phyloP scores from a whole-genome alignment of 92 coral and sea anemone genomes.

The Zoanthus sansibaricus region DNA sequence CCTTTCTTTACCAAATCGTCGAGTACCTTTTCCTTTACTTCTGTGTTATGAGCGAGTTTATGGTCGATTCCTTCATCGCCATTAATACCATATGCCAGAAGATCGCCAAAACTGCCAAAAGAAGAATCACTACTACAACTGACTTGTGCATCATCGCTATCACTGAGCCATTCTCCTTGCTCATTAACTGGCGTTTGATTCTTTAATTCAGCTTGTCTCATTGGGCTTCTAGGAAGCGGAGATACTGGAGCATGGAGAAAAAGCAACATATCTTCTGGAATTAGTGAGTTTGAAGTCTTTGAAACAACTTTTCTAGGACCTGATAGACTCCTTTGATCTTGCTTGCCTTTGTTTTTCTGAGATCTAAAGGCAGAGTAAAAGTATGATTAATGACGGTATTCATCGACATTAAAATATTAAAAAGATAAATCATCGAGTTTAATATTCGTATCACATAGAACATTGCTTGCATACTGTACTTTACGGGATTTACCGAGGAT shows the following conservation, averaged over 20 bases:
- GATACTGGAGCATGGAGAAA: constrained; percentile 44
- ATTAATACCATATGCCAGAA: constrained; percentile 12
- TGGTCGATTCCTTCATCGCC: neutral
- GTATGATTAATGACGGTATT: neutral
- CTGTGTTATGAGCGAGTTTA: neutral
- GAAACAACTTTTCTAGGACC: neutral
- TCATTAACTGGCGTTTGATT: neutral
- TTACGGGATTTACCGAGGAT: too few relatives aligned
- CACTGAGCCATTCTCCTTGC: constrained; percentile 6
- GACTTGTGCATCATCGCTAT: neutral
- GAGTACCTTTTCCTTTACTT: neutral
- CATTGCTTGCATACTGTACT: too few relatives aligned
- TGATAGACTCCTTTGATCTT: neutral
- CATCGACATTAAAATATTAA: too few relatives aligned
- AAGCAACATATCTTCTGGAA: constrained; percentile 34
- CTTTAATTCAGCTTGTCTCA: neutral
- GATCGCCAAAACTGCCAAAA: constrained; percentile 26
- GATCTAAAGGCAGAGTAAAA: constrained; percentile 7
- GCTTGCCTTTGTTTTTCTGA: constrained; percentile 10
- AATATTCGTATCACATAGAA: too few relatives aligned
- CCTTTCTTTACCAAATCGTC: neutral
- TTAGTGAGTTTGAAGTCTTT: constrained; percentile 6
- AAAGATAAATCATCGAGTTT: neutral
- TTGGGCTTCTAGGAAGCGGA: constrained; percentile 36
- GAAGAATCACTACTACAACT: constrained; percentile 21